These are phyloP conservation scores for Crossoptilon crossoptilon DNA, from an alignment of 2,797 vertebrate genomes.

Conservation along the genomic window DNA sequence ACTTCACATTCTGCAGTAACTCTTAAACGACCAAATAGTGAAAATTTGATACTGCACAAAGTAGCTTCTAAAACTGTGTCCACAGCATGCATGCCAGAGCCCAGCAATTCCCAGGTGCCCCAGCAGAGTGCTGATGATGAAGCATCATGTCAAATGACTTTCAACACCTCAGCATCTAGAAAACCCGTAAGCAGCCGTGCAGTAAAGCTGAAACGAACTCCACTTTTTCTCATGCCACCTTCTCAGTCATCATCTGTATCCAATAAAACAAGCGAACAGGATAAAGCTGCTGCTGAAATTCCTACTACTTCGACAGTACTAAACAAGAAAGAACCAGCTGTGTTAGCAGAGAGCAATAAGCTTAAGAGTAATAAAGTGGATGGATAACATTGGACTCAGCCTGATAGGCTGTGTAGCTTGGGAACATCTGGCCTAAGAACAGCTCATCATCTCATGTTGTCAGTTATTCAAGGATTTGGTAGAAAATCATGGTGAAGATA, in stretches of 20 bases:
- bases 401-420: not conserved
- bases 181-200: not conserved
- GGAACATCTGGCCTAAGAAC: not conserved
- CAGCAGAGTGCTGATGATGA: not conserved
- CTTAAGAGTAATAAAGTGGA: not conserved
- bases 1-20: not conserved
- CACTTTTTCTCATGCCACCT: not conserved
- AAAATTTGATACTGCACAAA: not conserved
- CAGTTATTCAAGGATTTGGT: not conserved
- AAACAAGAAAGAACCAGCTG: not conserved
- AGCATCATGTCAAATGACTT: not conserved
- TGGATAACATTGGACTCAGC: not conserved
- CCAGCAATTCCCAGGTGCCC: not conserved
- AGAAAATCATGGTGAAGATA: not conserved
- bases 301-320: not conserved
- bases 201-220: constrained; percentile 76
- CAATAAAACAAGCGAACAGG: not conserved
- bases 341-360: not conserved
- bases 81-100: rapidly evolving
- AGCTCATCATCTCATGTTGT: not conserved
- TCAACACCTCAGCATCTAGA: not conserved
- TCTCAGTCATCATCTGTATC: not conserved
- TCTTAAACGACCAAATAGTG: not conserved
- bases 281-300: not conserved
- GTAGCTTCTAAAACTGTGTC: not conserved